Base-by-base conservation (phyloP, 2,797 vertebrate genomes). In the Nothura maculosa region DNA sequence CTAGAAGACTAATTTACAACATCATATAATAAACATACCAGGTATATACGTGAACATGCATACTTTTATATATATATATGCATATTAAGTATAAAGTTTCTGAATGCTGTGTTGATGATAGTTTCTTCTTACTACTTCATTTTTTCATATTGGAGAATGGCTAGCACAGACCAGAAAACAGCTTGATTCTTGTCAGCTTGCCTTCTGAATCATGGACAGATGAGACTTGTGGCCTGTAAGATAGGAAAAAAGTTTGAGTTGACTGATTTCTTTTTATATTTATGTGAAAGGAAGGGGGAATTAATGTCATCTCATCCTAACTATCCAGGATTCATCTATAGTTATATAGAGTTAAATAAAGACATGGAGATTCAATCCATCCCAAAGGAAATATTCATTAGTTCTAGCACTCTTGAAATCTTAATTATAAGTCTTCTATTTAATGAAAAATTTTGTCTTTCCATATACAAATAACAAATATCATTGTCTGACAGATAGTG, bases 211-310 rank as follows among this genome's bases (percentile, higher is more conserved):
- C 17, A 32, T 22, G 5, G 30, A 10, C 36, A 76, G 11, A 36
- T 0, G 42, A 63, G 25, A 36, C 6, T 70, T 6, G 21, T 40
- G 57, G 12, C 6, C 16, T 63, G 6, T 1, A 70, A 73, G 17
- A 82, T 32, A 82, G 6, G 30, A 76, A 79, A 5, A 74, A 83
- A 74, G 62, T 38, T 78, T 81, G 4, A 6, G 8, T 45, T 17
- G 25, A 10, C 4, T 72, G 19, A 2, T 70, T 62, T 69, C 0
- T 0, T 7, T 74, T 81, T 69, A 55, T 50, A 50, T 55, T 9
- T 28, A 6, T 45, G 25, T 27, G 13, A 88, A 83, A 75, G 19
- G 25, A 81, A 50, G 2, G 18, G 47, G 13, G 60, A 3, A 2
- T 42, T 81, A 4, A 57, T 76, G 30, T 67, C 6, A 3, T 40